Evolutionary conservation across 2,797 vertebrate genomes (phyloP).

Genomic region (Chelon labrosus): DNA sequence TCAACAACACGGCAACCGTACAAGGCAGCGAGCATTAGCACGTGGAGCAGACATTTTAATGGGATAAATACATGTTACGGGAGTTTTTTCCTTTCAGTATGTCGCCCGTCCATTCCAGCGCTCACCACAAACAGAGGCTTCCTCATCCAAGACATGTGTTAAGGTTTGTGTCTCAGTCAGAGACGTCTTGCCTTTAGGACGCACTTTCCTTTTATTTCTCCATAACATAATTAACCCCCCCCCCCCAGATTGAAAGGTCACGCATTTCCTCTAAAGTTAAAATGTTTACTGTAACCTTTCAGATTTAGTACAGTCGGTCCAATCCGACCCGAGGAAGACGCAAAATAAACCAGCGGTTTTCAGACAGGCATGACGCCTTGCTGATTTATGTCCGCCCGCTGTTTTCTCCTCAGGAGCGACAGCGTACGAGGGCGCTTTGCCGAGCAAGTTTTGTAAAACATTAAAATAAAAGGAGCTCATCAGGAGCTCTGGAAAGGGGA

Average conservation of each 20-base stretch:
- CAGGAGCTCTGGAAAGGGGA: neutral
- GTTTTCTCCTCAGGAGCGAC: slow-evolving; percentile 1
- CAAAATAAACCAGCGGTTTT: neutral
- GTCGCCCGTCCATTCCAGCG: too few relatives aligned
- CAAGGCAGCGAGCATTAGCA: too few relatives aligned
- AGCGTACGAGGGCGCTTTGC: neutral
- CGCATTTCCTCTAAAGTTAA: neutral
- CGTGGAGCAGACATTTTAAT: too few relatives aligned
- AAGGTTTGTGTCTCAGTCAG: too few relatives aligned
- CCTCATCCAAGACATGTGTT: too few relatives aligned
- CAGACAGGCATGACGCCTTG: neutral
- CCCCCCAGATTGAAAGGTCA: neutral
- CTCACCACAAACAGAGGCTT: too few relatives aligned
- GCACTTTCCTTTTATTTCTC: neutral
- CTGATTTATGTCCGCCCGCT: slow-evolving; percentile 19
- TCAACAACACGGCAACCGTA: too few relatives aligned
- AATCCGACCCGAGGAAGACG: neutral
- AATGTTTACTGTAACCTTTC: slow-evolving; percentile 13
- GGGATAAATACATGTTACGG: too few relatives aligned
- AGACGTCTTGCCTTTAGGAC: too few relatives aligned
- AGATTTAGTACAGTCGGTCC: neutral
- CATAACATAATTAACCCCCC: neutral
- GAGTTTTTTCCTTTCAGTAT: too few relatives aligned
- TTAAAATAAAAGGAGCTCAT: neutral
- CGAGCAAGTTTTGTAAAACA: neutral